Evolutionary conservation across 2,797 vertebrate species (phyloP), one percentile per base, ranked within the genome.

Genomic region (Bufotes viridis): DNA sequence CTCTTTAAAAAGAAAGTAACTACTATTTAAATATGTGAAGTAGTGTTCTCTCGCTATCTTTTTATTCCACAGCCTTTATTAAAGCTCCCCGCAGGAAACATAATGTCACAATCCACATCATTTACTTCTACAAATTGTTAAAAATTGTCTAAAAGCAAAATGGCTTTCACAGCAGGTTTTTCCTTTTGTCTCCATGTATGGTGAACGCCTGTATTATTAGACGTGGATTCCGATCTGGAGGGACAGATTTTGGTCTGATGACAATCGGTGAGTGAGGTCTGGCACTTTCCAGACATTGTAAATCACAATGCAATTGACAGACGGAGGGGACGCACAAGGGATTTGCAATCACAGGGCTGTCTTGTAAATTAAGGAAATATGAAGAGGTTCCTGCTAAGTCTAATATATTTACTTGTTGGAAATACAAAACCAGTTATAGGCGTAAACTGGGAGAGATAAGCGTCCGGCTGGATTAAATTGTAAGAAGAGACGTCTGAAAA

Each of bases 1-100:
- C 94, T 94, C 94, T 90, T 69, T 92, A 94, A 92, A 42, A 90
- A 90, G 90, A 92, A 91, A 84, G 92, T 93, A 93, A 94, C 92
- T 93, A 94, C 93, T 91, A 95, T 94, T 92, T 95, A 94, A 94
- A 95, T 92, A 93, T 90, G 92, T 90, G 89, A 90, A 90, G 90
- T 92, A 90, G 92, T 91, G 92, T 93, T 95, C 92, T 94, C 91
- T 90, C 93, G 92, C 92, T 91, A 90, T 91, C 91, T 78, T 93
- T 93, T 94, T 92, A 93, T 95, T 94, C 93, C 90, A 91, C 84
- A 67, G 87, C 89, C 91, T 93, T 94, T 94, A 94, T 95, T 95
- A 94, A 95, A 92, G 88, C 80, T 93, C 93, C 92, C 94, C 83
- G 86, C 93, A 93, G 94, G 91, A 86, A 92, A 88, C 81, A 89